A percentile compares a stretch with the other conserved stretches of the same genome.
These are phyloP conservation scores for Paradisaea rubra DNA, from an alignment of 2,113 vertebrate genomes.

Conservation along the genomic window DNA sequence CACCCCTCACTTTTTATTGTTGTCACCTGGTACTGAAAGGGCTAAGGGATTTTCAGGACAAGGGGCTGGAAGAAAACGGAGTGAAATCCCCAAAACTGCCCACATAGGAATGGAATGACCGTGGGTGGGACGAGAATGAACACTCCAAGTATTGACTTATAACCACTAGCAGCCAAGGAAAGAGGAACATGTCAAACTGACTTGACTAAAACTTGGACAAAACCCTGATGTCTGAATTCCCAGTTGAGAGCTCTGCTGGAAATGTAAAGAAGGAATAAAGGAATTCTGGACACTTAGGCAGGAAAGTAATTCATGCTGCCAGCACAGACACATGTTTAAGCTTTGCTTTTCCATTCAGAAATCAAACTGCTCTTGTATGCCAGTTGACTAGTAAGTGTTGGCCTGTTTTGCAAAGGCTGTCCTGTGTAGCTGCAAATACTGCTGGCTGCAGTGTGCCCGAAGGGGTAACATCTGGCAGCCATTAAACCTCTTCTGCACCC, in stretches of 20 bases:
- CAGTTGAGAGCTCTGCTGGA: constrained; percentile 25
- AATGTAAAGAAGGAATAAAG: constrained; percentile 42
- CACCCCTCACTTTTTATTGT: not conserved
- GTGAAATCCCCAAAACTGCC: not conserved
- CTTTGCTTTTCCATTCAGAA: constrained; percentile 54
- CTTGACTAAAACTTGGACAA: constrained; percentile 33
- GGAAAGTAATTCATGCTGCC: constrained; percentile 45
- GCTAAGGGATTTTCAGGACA: constrained; percentile 20
- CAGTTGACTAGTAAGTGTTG: not conserved
- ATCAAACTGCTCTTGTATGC: not conserved
- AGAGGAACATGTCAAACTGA: constrained; percentile 32
- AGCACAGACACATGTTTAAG: constrained; percentile 43
- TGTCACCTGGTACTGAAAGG: not conserved
- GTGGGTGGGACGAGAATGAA: not conserved
- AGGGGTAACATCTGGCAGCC: not conserved
- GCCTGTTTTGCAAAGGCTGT: not conserved
- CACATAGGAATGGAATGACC: constrained; percentile 5
- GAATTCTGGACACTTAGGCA: constrained; percentile 18
- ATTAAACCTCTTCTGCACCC: not conserved
- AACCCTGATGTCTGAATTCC: not conserved
- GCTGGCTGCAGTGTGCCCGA: not conserved
- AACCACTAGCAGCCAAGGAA: constrained; percentile 9
- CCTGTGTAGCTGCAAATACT: not conserved
- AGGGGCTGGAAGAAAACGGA: not conserved
- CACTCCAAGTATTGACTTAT: constrained; percentile 22